These are phyloP conservation scores for Drosophila ercepeae DNA, from an alignment of 1,140 invertebrate genomes.

Conservation along the genomic window DNA sequence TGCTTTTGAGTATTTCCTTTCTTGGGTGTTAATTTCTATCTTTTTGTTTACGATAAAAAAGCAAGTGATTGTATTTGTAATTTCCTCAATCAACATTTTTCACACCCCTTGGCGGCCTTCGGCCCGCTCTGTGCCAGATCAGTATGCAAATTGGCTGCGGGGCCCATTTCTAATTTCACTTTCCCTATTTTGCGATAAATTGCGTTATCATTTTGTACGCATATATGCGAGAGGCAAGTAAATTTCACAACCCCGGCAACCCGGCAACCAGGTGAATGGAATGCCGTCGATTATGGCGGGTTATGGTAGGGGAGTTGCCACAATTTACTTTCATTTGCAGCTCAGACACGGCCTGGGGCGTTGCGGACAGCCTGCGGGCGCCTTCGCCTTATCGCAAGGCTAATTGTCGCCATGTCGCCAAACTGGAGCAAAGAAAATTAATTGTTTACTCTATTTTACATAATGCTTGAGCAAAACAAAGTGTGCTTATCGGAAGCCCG, in stretches of 20 bases:
- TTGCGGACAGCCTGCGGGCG: conserved; percentile 50
- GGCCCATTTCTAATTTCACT: conserved; percentile 52
- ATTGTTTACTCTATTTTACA: conserved; percentile 80
- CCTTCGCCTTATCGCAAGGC: conserved; percentile 53
- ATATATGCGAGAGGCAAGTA: conserved; percentile 63
- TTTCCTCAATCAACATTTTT: conserved; percentile 44
- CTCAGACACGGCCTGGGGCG: conserved; percentile 22
- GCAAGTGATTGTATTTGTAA: conserved; percentile 21
- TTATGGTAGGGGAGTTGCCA: conserved; percentile 39
- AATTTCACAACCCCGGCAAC: conserved; percentile 53
- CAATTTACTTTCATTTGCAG: conserved; percentile 78
- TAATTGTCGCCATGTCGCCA: conserved; percentile 54
- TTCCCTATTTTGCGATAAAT: conserved; percentile 60
- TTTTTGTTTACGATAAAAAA: not conserved
- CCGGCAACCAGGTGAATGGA: conserved; percentile 67
- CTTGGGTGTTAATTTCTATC: not conserved
- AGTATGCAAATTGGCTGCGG: conserved; percentile 33
- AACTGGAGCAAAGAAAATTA: conserved; percentile 83
- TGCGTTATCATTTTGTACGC: conserved; percentile 63
- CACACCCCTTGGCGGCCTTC: conserved; percentile 20
- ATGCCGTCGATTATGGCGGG: conserved; percentile 39
- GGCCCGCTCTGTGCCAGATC: conserved; percentile 20
- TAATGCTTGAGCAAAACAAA: conserved; percentile 50
- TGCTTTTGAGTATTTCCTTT: not conserved
- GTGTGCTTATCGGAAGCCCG: conserved; percentile 15